Percentiles rank a stretch among this genome's conserved stretches.
These are phyloP conservation scores for Hypomesus transpacificus DNA, from an alignment of 2,113 vertebrate genomes.

Conservation along the genomic window DNA sequence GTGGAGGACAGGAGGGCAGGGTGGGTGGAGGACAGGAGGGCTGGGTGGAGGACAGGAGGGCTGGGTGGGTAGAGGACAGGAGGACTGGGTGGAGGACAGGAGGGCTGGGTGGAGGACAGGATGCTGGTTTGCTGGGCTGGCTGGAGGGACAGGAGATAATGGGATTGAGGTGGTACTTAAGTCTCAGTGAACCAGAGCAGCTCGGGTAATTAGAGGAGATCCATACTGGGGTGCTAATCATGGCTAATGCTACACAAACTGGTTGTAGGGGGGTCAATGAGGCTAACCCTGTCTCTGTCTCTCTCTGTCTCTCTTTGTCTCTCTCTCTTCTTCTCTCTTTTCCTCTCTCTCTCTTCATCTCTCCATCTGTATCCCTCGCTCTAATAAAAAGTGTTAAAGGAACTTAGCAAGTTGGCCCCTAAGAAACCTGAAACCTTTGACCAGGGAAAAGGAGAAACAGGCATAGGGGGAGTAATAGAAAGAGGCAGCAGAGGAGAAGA, in stretches of 20 bases:
- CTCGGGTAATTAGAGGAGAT: constrained; percentile 96
- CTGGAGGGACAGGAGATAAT: constrained; percentile 94
- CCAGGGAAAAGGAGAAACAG: background rate
- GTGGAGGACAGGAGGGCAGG: too few relatives aligned
- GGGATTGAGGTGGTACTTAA: constrained; percentile 96
- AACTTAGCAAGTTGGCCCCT: background rate
- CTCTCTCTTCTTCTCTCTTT: background rate
- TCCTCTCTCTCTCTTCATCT: constrained; percentile 1
- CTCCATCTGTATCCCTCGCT: background rate
- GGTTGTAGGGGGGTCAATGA: too few relatives aligned
- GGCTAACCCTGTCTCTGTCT: background rate
- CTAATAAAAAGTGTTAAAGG: background rate
- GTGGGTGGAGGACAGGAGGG: too few relatives aligned
- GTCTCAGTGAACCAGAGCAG: constrained; percentile 94
- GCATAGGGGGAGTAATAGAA: background rate
- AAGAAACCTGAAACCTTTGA: background rate
- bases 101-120: constrained; percentile 23
- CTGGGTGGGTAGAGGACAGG: too few relatives aligned
- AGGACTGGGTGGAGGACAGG: too few relatives aligned
- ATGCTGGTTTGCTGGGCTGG: constrained; percentile 77
- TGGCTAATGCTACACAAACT: constrained; percentile 69
- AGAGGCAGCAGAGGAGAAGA: background rate
- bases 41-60: too few relatives aligned
- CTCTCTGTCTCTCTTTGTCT: constrained; percentile 1
- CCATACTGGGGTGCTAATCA: constrained; percentile 93